Evolutionary conservation across 2,888 invertebrate species (phyloP), one percentile per base, ranked within the genome.

Genomic region (Rotaria sp.): DNA sequence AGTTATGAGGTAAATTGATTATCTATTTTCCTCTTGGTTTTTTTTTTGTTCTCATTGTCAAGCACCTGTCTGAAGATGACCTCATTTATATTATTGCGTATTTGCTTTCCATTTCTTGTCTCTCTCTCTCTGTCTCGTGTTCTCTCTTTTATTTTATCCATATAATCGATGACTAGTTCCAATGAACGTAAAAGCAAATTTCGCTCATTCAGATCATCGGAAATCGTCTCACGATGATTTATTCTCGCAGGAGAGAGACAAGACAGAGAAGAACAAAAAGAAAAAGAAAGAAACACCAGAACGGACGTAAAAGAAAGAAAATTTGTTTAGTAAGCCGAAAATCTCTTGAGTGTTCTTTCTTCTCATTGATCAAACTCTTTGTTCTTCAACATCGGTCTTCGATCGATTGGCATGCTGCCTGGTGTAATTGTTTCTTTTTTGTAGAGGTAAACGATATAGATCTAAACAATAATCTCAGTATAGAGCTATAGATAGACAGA

Each of bases 261-360:
- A 67, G 7, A 67, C 4, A 30, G 35, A 67, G 67, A 67, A 67
- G 67, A 67, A 67, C 35, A 67, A 67, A 21, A 67, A 67, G 21
- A 38, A 52, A 35, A 35, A 67, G 67, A 67, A 38, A 67, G 67
- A 35, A 67, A 67, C 67, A 67, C 67, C 35, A 67, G 35, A 67
- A 38, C 7, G 21, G 67, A 35, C 67, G 15, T 67, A 67, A 67
- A n/a, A 45, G 21, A 80, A 45, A 45, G 26, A 80, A 80, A 80
- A 80, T 80, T 80, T 80, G 35, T 80, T 80, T 80, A 80, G 45
- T 45, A 80, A 80, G 80, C 45, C 80, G 45, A 80, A 80, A 45
- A 80, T 80, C 80, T 80, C 80, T 45, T 80, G 80, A 80, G 80
- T 45, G 80, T 80, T 80, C 80, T 80, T 67, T 67, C 67, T 30